Evolutionary conservation across 2,113 vertebrate genomes (phyloP).

Genomic region (Eurystomus gularis): DNA sequence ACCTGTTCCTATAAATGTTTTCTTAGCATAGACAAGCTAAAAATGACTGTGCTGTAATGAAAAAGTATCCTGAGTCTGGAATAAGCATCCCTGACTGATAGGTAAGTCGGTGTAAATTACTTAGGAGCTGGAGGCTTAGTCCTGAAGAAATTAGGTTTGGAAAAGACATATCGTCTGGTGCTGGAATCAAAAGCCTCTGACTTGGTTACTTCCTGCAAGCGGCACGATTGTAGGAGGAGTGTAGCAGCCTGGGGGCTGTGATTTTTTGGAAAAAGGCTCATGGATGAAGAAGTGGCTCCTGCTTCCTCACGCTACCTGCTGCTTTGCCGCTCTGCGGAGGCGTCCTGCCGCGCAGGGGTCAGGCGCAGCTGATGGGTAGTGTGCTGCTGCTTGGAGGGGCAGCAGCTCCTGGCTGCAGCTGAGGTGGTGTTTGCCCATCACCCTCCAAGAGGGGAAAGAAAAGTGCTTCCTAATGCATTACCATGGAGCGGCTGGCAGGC

Average conservation of each 20-base stretch:
- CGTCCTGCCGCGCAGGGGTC: not conserved
- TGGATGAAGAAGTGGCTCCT: not conserved
- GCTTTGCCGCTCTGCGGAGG: not conserved
- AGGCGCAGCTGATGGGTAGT: rapidly evolving
- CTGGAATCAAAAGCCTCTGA: not conserved
- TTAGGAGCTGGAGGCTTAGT: not conserved
- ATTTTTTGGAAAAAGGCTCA: not conserved
- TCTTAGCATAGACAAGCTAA: not conserved
- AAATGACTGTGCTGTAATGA: not conserved
- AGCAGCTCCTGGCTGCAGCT: not conserved
- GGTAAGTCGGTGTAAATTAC: not conserved
- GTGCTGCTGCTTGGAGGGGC: not conserved
- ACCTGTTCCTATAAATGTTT: not conserved
- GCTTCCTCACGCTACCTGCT: not conserved
- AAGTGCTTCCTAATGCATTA: not conserved
- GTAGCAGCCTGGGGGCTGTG: not conserved
- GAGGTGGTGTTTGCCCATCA: not conserved
- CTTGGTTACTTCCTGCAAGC: not conserved
- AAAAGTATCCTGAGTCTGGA: not conserved
- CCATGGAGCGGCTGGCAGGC: not conserved
- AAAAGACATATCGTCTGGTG: not conserved
- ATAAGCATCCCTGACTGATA: not conserved
- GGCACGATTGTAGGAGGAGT: not conserved
- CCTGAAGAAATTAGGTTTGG: not conserved
- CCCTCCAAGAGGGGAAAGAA: not conserved